These are phyloP conservation scores for Andricus quercusramuli DNA, from an alignment of 2,888 invertebrate genomes.

Conservation along the genomic window DNA sequence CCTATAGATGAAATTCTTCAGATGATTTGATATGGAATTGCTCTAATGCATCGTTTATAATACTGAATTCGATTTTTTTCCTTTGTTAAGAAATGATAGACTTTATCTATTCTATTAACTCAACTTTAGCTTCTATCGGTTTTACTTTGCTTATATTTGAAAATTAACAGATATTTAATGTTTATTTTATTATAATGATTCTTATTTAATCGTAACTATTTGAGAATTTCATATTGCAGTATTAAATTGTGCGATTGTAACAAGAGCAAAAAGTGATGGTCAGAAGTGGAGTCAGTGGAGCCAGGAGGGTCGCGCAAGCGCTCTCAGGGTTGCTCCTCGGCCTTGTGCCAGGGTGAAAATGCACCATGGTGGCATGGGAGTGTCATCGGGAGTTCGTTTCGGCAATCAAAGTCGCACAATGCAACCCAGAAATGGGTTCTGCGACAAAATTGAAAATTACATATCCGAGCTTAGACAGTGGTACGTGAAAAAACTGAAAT, in stretches of 20 bases:
- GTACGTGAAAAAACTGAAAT: slow-evolving; percentile 76
- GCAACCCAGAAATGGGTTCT: slow-evolving; percentile 80
- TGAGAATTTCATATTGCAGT: not conserved
- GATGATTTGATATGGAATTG: no score
- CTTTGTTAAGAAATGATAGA: no score
- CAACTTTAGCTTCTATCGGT: no score
- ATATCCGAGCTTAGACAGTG: slow-evolving; percentile 86
- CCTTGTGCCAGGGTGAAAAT: slow-evolving; percentile 70
- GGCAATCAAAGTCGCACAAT: slow-evolving; percentile 70
- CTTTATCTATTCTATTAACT: no score
- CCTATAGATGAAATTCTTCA: no score
- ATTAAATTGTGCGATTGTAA: not conserved
- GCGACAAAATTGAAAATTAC: slow-evolving; percentile 85
- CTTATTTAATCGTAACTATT: no score
- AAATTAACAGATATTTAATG: no score
- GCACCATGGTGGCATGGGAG: slow-evolving; percentile 76
- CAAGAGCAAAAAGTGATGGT: not conserved
- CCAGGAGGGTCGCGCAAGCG: slow-evolving; percentile 55
- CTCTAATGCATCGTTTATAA: no score
- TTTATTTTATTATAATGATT: no score
- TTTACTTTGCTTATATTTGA: no score
- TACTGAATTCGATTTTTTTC: no score
- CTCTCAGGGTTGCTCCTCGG: slow-evolving; percentile 44
- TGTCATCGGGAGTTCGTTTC: slow-evolving; percentile 72
- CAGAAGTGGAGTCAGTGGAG: slow-evolving; percentile 11